Conservation (phyloP, 2,797 vertebrate species). For the Propithecus deckenii region DNA sequence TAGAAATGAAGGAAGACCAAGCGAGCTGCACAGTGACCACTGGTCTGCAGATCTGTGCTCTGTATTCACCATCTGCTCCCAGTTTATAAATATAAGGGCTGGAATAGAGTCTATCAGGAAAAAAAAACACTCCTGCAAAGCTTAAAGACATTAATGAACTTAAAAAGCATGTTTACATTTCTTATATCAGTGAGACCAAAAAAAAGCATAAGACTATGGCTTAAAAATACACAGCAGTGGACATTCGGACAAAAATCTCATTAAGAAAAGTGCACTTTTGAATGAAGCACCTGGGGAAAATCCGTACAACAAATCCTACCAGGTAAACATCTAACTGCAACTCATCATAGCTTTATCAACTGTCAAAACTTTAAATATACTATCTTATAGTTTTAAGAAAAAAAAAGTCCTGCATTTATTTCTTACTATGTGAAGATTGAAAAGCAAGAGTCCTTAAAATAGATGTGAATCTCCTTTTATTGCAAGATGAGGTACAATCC, state of each 20-base stretch:
- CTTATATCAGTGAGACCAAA: neutral
- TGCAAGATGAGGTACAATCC: conserved; percentile 1
- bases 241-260: conserved; percentile 43
- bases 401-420: neutral
- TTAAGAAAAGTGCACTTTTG: neutral
- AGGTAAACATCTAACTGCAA: neutral
- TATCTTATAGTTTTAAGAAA: neutral
- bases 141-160: neutral
- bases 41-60: neutral
- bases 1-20: neutral
- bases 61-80: neutral
- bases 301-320: neutral
- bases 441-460: conserved; percentile 28
- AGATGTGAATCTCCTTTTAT: conserved; percentile 4
- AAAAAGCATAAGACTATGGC: neutral
- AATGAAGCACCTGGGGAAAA: neutral
- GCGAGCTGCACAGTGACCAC: rapidly evolving
- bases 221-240: neutral
- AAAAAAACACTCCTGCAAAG: neutral
- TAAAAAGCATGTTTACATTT: neutral
- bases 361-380: conserved; percentile 4
- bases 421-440: neutral
- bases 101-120: neutral
- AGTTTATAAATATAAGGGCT: neutral
- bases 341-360: neutral